A percentile compares a stretch with the other conserved stretches of the same genome.
Conservation (phyloP, 2,113 vertebrate species). For the Sigmodon hispidus region DNA sequence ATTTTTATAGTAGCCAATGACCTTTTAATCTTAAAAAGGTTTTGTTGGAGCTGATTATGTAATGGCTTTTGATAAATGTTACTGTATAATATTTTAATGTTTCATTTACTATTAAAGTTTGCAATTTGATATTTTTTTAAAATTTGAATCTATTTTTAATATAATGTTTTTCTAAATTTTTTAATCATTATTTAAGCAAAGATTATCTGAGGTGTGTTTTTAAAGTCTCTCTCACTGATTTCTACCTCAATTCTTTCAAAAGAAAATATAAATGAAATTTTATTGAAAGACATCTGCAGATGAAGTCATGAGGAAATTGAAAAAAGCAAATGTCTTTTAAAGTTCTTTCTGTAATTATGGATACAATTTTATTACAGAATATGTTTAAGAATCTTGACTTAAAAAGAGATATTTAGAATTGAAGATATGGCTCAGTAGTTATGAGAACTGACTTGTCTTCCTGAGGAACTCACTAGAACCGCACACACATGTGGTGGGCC, state of each 20-base stretch:
- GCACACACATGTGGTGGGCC: neutral
- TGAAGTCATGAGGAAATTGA: neutral
- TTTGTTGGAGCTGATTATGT: conserved; percentile 12
- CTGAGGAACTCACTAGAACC: neutral
- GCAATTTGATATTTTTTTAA: conserved; percentile 25
- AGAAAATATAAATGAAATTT: neutral
- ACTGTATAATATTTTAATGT: neutral
- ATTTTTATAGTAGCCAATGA: too few species aligned
- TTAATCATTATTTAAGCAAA: neutral
- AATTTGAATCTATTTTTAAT: neutral
- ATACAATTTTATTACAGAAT: neutral
- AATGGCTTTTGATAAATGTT: conserved; percentile 30
- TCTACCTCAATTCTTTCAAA: neutral
- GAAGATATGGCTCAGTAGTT: neutral
- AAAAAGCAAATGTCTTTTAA: neutral
- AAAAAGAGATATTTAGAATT: neutral
- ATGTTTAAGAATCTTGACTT: neutral
- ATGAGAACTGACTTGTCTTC: neutral
- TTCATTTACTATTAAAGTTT: conserved; percentile 48
- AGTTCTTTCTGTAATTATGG: neutral
- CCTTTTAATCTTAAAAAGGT: conserved; percentile 7
- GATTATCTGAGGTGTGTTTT: too few species aligned
- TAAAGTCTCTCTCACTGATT: neutral
- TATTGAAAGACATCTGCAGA: neutral
- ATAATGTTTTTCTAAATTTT: neutral